Evolutionary conservation across 2,113 vertebrate species (phyloP).

Genomic region (Willisornis vidua): DNA sequence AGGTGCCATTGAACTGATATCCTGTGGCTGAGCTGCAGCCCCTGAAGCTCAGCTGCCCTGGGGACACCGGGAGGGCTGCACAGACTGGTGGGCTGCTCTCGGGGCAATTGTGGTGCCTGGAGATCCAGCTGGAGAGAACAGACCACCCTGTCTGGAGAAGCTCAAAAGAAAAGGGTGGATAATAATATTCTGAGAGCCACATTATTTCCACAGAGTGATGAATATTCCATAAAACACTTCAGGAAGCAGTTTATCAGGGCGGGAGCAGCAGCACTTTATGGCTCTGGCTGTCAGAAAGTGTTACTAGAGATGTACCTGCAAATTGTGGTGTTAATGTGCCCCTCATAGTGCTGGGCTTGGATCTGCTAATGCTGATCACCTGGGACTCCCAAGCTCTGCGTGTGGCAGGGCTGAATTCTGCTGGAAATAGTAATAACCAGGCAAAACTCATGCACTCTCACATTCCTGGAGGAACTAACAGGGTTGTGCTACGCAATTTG

Average conservation of each 20-base stretch:
- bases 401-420: neutral
- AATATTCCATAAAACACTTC: neutral
- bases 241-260: neutral
- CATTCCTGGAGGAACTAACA: neutral
- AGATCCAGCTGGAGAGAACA: accelerated
- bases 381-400: neutral
- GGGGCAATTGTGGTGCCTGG: neutral
- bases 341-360: neutral
- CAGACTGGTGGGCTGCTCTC: neutral
- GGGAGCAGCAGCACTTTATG: neutral
- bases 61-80: accelerated
- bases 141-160: too few species aligned
- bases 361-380: neutral
- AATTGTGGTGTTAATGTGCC: conserved; percentile 21
- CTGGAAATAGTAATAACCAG: neutral
- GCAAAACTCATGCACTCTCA: neutral
- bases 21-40: neutral
- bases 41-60: neutral
- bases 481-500: neutral
- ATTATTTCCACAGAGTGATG: neutral
- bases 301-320: conserved; percentile 1
- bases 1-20: accelerated
- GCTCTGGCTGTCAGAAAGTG: neutral
- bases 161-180: neutral
- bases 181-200: neutral